A percentile compares a stretch with the other conserved stretches of the same genome.
phyloP scores from a whole-genome alignment of 2,797 vertebrate genomes.

The Sebastes iracundus region DNA sequence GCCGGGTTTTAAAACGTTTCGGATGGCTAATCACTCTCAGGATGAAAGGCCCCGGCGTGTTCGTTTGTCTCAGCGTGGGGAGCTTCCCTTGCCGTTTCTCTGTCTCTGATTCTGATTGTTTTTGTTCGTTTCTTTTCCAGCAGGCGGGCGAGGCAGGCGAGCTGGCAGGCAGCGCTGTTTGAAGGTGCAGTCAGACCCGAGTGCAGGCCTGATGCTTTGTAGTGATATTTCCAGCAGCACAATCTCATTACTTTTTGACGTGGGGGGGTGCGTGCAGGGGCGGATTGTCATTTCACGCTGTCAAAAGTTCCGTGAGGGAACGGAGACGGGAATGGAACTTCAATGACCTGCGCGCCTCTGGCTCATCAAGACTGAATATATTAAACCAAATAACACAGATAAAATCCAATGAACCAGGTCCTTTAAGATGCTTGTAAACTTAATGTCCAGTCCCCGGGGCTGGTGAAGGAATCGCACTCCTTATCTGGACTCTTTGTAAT shows the following conservation, averaged over 20 bases:
- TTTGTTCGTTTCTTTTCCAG: conserved; percentile 77
- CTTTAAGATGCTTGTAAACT: conserved; percentile 70
- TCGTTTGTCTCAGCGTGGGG: conserved; percentile 75
- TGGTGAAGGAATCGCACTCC: conserved; percentile 24
- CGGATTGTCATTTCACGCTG: conserved; percentile 81
- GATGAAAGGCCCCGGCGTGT: conserved; percentile 80
- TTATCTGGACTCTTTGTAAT: conserved; percentile 47
- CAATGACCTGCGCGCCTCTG: conserved; percentile 77
- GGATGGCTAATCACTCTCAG: conserved; percentile 81
- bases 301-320: conserved; percentile 76
- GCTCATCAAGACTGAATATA: conserved; percentile 78
- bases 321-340: conserved; percentile 71
- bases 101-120: conserved; percentile 78
- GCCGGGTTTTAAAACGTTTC: conserved; percentile 77
- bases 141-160: conserved; percentile 72
- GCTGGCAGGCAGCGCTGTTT: conserved; percentile 77
- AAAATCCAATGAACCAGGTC: conserved; percentile 62
- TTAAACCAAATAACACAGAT: conserved; percentile 70
- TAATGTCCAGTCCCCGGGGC: conserved; percentile 68
- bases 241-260: conserved; percentile 84
- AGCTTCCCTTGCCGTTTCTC: conserved; percentile 78
- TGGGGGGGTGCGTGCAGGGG: conserved; percentile 76
- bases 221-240: conserved; percentile 83
- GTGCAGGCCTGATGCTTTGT: conserved; percentile 78
- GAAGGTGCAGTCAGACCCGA: conserved; percentile 80